phyloP scores from a whole-genome alignment of 2,113 vertebrate species.

The Procapra przewalskii region DNA sequence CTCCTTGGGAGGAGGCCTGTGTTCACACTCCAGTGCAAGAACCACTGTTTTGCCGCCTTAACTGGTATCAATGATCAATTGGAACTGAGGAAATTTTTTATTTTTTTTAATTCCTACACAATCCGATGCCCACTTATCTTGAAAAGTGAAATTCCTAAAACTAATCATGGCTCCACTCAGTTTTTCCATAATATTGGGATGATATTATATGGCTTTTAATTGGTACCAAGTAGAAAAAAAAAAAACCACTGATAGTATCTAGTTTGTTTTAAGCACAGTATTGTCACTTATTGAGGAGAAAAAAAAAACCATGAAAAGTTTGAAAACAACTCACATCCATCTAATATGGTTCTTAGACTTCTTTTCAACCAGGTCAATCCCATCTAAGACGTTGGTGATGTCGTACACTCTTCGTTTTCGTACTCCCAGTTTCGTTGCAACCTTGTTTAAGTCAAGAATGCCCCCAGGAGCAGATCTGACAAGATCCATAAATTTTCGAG shows the following conservation, averaged over 20 bases:
- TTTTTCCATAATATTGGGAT: background rate
- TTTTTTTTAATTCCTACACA: background rate
- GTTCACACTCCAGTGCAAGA: background rate
- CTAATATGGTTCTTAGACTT: slow-evolving; percentile 87
- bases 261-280: background rate
- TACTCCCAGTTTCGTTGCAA: slow-evolving; percentile 81
- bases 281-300: background rate
- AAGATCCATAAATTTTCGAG: slow-evolving; percentile 89
- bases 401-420: slow-evolving; percentile 90
- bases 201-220: background rate
- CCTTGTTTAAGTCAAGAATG: slow-evolving; percentile 88
- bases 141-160: background rate
- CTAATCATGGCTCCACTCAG: background rate
- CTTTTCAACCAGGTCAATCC: slow-evolving; percentile 87
- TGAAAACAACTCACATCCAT: slow-evolving; percentile 90
- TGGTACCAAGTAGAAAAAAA: background rate
- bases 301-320: background rate
- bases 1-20: too few relatives aligned
- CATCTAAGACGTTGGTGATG: slow-evolving; percentile 90
- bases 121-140: background rate
- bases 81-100: background rate
- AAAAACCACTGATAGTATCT: too few relatives aligned
- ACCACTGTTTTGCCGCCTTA: background rate
- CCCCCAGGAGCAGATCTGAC: slow-evolving; percentile 84
- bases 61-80: background rate